Percentiles rank a stretch among this genome's conserved stretches.
These are phyloP conservation scores for Leptopilina boulardi DNA, from an alignment of 1,140 invertebrate species.

Conservation along the genomic window DNA sequence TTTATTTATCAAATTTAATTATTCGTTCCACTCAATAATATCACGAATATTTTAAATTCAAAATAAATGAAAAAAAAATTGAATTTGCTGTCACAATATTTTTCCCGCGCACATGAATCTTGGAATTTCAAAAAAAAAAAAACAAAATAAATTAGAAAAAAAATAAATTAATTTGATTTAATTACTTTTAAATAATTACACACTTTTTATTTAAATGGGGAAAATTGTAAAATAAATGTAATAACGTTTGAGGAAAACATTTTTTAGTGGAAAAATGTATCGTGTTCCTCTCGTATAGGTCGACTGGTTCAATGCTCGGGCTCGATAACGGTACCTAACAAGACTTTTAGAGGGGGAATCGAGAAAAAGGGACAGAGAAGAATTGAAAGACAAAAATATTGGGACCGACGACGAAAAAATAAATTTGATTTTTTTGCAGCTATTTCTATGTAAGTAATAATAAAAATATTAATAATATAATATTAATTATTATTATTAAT, in stretches of 20 bases:
- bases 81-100: not conserved
- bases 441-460: too few relatives aligned
- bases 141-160: too few relatives aligned
- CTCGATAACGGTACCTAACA: conserved; percentile 60
- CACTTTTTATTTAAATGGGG: not conserved
- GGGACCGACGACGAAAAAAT: too few relatives aligned
- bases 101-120: not conserved
- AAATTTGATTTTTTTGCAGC: too few relatives aligned
- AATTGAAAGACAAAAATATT: not conserved
- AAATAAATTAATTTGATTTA: not conserved
- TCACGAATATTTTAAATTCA: not conserved
- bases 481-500: too few relatives aligned
- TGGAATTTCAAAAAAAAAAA: not conserved
- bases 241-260: conserved; percentile 34
- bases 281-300: conserved; percentile 51
- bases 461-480: too few relatives aligned
- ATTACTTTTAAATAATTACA: not conserved
- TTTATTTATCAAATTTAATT: too few relatives aligned
- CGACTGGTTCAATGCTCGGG: conserved; percentile 61
- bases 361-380: not conserved
- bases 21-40: too few relatives aligned
- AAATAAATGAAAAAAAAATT: not conserved
- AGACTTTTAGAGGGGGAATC: conserved; percentile 49
- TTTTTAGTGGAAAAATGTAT: conserved; percentile 46
- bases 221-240: not conserved